Conservation (phyloP, 2,888 invertebrate genomes). For the Adineta ricciae region DNA sequence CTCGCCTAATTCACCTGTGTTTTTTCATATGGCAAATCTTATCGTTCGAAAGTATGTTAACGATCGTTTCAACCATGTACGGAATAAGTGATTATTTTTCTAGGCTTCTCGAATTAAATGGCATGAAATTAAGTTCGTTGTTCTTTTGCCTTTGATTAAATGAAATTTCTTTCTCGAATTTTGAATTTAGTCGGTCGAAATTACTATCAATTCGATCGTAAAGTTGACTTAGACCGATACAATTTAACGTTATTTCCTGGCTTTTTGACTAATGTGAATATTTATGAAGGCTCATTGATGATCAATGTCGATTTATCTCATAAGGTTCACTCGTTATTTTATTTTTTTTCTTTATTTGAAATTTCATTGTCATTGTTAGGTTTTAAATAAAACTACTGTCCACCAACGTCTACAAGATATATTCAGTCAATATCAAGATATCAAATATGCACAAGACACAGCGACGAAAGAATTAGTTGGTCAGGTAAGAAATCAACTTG, state of each 20-base stretch:
- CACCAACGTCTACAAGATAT: constrained; percentile 18
- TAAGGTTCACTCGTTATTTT: background rate
- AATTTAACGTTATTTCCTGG: constrained; percentile 12
- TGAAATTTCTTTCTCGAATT: background rate
- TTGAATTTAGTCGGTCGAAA: background rate
- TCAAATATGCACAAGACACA: background rate
- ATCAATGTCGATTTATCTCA: constrained; percentile 1
- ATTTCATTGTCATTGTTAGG: background rate
- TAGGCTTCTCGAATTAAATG: background rate
- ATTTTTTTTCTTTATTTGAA: background rate
- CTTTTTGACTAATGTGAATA: constrained; percentile 2
- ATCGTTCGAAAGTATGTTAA: background rate
- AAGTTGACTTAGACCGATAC: background rate
- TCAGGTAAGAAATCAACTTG: constrained; percentile 37
- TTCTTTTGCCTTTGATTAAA: background rate
- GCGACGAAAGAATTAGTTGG: constrained; percentile 57
- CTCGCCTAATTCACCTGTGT: background rate
- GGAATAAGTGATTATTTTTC: too few relatives aligned
- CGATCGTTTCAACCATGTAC: too few relatives aligned
- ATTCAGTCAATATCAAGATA: background rate
- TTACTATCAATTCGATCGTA: constrained; percentile 14
- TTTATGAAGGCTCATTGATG: background rate
- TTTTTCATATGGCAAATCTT: constrained; percentile 11
- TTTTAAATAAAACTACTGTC: background rate
- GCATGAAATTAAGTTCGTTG: constrained; percentile 6